These are phyloP conservation scores for Chloropsis cyanopogon DNA, from an alignment of 2,113 vertebrate species.

Conservation along the genomic window DNA sequence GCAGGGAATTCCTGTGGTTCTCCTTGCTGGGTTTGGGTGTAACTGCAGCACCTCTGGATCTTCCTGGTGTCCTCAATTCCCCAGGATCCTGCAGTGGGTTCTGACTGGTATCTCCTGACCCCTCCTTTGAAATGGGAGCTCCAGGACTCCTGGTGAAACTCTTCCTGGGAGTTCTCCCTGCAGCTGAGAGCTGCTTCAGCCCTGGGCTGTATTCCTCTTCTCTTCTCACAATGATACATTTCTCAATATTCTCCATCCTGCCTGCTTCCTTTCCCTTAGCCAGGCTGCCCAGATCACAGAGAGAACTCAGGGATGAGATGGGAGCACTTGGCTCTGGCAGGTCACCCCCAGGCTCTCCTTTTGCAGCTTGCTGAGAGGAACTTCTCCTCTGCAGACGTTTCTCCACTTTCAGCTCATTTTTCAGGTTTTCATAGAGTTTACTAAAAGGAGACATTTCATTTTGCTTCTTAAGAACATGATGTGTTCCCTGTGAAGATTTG, in stretches of 20 bases:
- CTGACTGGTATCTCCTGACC: not conserved
- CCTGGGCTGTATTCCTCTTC: not conserved
- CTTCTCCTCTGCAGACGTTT: not conserved
- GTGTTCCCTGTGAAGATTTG: not conserved
- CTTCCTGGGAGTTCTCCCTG: not conserved
- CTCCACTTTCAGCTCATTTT: constrained; percentile 59
- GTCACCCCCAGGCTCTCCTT: not conserved
- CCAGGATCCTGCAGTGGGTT: not conserved
- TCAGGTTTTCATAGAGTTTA: constrained; percentile 82
- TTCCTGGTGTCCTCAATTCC: not conserved
- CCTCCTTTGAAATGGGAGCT: not conserved
- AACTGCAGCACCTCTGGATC: not conserved
- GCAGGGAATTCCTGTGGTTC: not conserved
- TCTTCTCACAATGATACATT: not conserved
- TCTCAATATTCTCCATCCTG: not conserved
- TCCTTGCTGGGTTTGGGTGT: not conserved
- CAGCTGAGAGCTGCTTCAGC: not conserved
- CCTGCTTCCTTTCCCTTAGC: not conserved
- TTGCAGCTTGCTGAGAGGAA: not conserved
- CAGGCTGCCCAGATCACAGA: not conserved
- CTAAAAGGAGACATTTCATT: constrained; percentile 75
- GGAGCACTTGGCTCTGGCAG: not conserved
- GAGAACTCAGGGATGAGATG: not conserved
- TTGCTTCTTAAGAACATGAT: not conserved
- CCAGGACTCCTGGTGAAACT: not conserved